Evolutionary conservation across 2,888 invertebrate genomes (phyloP).

Genomic region (Falcaria lacertinaria): DNA sequence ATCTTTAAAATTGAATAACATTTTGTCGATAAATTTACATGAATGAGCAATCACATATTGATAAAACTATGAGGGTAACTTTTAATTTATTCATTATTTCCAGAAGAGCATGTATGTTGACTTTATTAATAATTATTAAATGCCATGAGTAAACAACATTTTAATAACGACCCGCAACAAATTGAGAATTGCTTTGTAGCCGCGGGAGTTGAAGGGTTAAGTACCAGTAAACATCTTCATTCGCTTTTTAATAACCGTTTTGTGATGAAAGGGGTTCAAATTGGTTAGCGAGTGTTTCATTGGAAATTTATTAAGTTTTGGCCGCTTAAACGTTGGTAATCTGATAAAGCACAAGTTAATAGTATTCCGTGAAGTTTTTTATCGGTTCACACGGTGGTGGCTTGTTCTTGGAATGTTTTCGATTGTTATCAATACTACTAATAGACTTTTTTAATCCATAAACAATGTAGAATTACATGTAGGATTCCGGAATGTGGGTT

Average conservation of each 20-base stretch:
- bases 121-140: slow-evolving; percentile 11
- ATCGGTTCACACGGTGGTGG: slow-evolving; percentile 48
- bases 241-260: slow-evolving; percentile 53
- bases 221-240: slow-evolving; percentile 68
- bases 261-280: slow-evolving; percentile 44
- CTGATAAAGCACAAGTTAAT: slow-evolving; percentile 43
- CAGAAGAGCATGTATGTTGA: slow-evolving; percentile 1
- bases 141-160: slow-evolving; percentile 24
- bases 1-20: too few relatives aligned
- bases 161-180: slow-evolving; percentile 41
- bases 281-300: slow-evolving; percentile 33
- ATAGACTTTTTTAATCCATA: slow-evolving; percentile 17
- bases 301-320: slow-evolving; percentile 23
- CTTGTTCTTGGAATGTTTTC: slow-evolving; percentile 25
- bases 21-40: background rate
- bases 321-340: slow-evolving; percentile 32
- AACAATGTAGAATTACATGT: slow-evolving; percentile 16
- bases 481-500: slow-evolving; percentile 7
- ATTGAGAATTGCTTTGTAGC: slow-evolving; percentile 50
- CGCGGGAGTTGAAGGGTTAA: slow-evolving; percentile 62
- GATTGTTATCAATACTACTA: slow-evolving; percentile 21
- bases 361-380: slow-evolving; percentile 25
- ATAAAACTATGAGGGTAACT: background rate
- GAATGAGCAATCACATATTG: background rate
- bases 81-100: background rate